phyloP scores from a whole-genome alignment of 2,113 vertebrate species.

The Silurus glanis region DNA sequence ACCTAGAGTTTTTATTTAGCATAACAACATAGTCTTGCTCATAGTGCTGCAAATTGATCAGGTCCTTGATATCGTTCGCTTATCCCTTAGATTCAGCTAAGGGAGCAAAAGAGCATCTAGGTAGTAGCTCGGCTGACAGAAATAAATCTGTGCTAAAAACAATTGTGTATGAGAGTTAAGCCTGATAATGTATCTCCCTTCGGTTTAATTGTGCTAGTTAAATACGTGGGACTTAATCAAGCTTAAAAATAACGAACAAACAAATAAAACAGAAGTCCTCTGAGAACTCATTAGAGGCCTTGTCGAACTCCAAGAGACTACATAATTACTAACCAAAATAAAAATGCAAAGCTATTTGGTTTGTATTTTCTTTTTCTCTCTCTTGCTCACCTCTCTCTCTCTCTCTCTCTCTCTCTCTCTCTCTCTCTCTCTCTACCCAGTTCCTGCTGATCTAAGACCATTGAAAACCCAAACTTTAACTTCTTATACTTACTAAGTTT shows the following conservation, averaged over 20 bases:
- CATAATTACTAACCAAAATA: slow-evolving; percentile 80
- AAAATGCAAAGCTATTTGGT: slow-evolving; percentile 78
- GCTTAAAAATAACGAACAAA: slow-evolving; percentile 82
- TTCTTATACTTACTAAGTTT: slow-evolving; percentile 77
- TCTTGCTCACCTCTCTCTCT: slow-evolving; percentile 56
- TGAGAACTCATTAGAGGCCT: slow-evolving; percentile 81
- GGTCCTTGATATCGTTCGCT: not conserved
- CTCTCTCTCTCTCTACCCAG: slow-evolving; percentile 64
- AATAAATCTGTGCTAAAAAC: slow-evolving; percentile 48
- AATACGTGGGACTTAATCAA: slow-evolving; percentile 81
- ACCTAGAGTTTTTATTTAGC: not conserved
- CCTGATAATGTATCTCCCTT: slow-evolving; percentile 64
- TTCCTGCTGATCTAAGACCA: slow-evolving; percentile 84
- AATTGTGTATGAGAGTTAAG: slow-evolving; percentile 70
- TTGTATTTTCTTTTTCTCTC: slow-evolving; percentile 70
- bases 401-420: slow-evolving; percentile 42
- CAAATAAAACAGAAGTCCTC: slow-evolving; percentile 75
- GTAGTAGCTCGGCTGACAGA: slow-evolving; percentile 33
- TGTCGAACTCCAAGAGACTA: slow-evolving; percentile 82
- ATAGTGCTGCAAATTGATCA: not conserved
- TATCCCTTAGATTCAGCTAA: not conserved
- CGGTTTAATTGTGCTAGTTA: slow-evolving; percentile 76
- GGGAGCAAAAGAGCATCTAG: slow-evolving; percentile 19
- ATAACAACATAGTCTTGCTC: not conserved
- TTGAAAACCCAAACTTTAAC: slow-evolving; percentile 69